Conservation (phyloP, 1,140 invertebrate genomes). For the Eurosta solidaginis region DNA sequence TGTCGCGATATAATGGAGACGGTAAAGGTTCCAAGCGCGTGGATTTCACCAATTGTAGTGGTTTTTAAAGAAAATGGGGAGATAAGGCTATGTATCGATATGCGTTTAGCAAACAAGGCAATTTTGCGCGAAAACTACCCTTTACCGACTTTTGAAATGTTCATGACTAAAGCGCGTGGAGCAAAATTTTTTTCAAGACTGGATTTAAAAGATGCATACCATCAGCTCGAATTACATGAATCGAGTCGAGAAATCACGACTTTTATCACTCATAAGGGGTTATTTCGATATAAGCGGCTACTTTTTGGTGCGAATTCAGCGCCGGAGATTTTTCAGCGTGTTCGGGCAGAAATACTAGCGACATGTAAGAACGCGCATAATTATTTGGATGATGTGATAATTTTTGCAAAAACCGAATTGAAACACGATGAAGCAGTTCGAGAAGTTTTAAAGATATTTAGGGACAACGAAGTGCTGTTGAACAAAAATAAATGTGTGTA, state of each 20-base stretch:
- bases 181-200: conserved; percentile 41
- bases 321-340: conserved; percentile 39
- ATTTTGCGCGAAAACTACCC: background rate
- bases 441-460: conserved; percentile 35
- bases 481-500: conserved; percentile 46
- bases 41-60: conserved; percentile 33
- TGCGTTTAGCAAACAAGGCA: background rate
- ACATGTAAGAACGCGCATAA: no score
- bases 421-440: conserved; percentile 39
- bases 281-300: no score
- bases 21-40: conserved; percentile 36
- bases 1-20: conserved; percentile 44
- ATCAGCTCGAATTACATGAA: conserved; percentile 46
- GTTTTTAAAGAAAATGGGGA: conserved; percentile 25
- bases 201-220: conserved; percentile 41
- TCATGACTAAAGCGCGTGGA: background rate
- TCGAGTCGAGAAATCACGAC: conserved; percentile 37
- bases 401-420: conserved; percentile 38
- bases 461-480: conserved; percentile 37
- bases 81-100: background rate
- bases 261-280: conserved; percentile 38
- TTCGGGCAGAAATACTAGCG: conserved; percentile 30
- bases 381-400: conserved; percentile 33
- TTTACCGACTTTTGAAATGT: background rate
- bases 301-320: conserved; percentile 39